phyloP scores from a whole-genome alignment of 2,113 vertebrate genomes.

The Polypterus bichir region DNA sequence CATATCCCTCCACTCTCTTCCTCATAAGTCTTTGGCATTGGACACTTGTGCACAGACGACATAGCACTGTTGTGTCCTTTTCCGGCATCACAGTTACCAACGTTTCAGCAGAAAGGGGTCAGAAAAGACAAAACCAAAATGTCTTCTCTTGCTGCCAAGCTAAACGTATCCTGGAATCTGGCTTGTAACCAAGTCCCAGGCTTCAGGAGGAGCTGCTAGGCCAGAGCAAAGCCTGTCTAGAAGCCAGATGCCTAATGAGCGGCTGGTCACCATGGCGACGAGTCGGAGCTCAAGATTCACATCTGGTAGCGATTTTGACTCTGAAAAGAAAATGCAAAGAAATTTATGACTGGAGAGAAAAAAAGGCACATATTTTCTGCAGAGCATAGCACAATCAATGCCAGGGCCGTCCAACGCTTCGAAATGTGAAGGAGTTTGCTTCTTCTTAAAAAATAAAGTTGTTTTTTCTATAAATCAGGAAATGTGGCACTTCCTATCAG shows the following conservation, averaged over 20 bases:
- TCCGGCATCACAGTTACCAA: no score
- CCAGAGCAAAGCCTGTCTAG: slow-evolving; percentile 34
- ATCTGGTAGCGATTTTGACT: slow-evolving; percentile 87
- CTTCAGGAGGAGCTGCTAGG: slow-evolving; percentile 29
- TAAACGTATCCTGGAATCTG: slow-evolving; percentile 34
- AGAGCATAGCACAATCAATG: slow-evolving; percentile 73
- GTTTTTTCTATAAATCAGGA: slow-evolving; percentile 8
- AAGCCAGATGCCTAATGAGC: slow-evolving; percentile 45
- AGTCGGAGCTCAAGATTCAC: slow-evolving; percentile 59
- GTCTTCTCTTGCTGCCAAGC: slow-evolving; percentile 31
- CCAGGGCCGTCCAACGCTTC: slow-evolving; percentile 42
- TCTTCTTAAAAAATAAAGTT: background rate
- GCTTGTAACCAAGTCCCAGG: slow-evolving; percentile 25
- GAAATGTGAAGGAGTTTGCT: slow-evolving; percentile 23
- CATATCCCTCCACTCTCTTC: no score
- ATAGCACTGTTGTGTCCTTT: no score
- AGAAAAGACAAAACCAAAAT: slow-evolving; percentile 24
- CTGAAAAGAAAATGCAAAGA: slow-evolving; percentile 40
- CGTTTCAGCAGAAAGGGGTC: slow-evolving; percentile 20
- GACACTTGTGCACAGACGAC: no score
- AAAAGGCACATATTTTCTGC: slow-evolving; percentile 81
- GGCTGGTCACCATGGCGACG: slow-evolving; percentile 48
- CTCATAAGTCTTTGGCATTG: no score
- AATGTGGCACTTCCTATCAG: no score
- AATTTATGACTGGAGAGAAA: slow-evolving; percentile 69